Conservation (phyloP, 30 jellyfish, hydroid and myxozoan genomes). For the Turritopsis dohrnii region DNA sequence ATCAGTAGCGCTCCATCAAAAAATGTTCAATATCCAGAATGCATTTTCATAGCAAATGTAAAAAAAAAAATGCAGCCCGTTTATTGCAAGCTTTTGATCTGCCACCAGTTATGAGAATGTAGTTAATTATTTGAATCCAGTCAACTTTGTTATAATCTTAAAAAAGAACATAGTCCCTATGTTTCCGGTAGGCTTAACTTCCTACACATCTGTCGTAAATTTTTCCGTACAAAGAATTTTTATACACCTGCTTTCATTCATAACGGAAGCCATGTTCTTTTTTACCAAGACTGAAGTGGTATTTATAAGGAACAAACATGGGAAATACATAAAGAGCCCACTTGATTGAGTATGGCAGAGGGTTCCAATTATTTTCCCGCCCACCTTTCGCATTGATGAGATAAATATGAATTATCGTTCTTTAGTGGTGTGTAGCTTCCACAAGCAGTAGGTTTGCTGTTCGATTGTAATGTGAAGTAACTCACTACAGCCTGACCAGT, state of each 20-base stretch:
- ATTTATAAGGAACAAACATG: neutral
- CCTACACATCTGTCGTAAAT: no score
- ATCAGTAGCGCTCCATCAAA: no score
- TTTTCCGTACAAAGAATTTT: neutral
- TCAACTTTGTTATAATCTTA: no score
- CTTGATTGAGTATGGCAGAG: neutral
- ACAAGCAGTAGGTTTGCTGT: neutral
- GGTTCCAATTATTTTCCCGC: neutral
- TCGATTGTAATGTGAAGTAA: neutral
- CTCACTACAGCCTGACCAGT: neutral
- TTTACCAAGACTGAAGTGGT: neutral
- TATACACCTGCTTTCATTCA: neutral
- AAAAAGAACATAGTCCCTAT: no score
- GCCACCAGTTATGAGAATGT: no score
- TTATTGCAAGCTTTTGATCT: no score
- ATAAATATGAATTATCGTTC: neutral
- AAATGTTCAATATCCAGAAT: no score
- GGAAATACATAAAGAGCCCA: neutral
- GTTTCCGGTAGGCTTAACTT: no score
- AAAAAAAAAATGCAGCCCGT: no score
- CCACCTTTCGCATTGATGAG: neutral
- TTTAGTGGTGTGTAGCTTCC: neutral
- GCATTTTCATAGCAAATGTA: no score
- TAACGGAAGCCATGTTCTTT: neutral
- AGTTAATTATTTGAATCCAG: no score